A percentile compares a stretch with the other conserved stretches of the same genome.
Evolutionary conservation across 2,888 invertebrate species (phyloP).

Genomic region (Chrysodeixis includens): DNA sequence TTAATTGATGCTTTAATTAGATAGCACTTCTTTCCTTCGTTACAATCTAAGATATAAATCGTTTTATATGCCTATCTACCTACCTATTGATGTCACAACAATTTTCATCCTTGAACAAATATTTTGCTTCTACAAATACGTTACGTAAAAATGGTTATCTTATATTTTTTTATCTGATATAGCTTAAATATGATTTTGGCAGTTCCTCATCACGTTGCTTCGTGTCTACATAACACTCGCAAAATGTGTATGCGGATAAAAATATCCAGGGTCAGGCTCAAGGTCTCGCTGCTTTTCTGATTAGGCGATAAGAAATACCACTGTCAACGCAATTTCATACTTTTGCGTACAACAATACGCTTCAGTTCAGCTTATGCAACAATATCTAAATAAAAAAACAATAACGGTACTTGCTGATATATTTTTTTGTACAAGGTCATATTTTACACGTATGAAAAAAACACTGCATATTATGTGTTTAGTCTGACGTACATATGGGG

Average conservation of each 20-base stretch:
- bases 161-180: conserved; percentile 65
- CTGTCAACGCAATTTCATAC: conserved; percentile 67
- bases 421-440: conserved; percentile 79
- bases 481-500: background rate
- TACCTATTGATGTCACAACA: conserved; percentile 40
- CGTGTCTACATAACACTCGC: conserved; percentile 80
- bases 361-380: conserved; percentile 61
- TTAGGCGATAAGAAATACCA: conserved; percentile 82
- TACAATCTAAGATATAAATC: background rate
- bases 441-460: conserved; percentile 70
- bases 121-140: conserved; percentile 37
- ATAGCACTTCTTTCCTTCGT: background rate
- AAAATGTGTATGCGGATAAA: conserved; percentile 86
- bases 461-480: conserved; percentile 25
- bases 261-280: conserved; percentile 88
- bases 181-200: conserved; percentile 66
- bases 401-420: conserved; percentile 84
- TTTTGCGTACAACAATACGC: conserved; percentile 64
- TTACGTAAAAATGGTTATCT: conserved; percentile 60
- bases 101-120: conserved; percentile 45
- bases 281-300: conserved; percentile 86
- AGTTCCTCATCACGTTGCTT: conserved; percentile 73
- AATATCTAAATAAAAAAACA: conserved; percentile 69
- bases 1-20: background rate
- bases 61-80: conserved; percentile 13